Evolutionary conservation across 2,888 invertebrate genomes (phyloP), one percentile per base, ranked within the genome.

Genomic region (Priocnemis perturbator): DNA sequence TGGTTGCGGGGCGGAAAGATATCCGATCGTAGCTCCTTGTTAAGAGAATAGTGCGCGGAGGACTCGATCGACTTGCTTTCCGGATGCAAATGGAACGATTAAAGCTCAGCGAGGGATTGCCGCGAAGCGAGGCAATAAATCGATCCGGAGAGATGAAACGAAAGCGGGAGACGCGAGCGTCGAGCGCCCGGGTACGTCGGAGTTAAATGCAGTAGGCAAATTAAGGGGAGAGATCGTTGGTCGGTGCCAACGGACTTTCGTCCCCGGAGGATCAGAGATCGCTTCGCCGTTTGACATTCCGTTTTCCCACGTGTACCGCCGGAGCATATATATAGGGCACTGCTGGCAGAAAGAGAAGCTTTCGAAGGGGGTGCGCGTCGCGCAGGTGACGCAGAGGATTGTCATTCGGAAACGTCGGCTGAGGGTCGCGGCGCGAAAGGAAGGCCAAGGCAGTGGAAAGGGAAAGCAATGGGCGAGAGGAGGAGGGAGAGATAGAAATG

Each of bases 401-500:
- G n/a, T 53, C 20, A 56, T n/a, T 30, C 30, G 50, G 44, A 60
- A 47, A 19, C 37, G 37, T 45, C 59, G 20, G 20, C 19, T 30
- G 23, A 21, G 17, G 64, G 30, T 20, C 19, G n/a, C n/a, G 30
- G 30, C 44, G 59, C 15, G 20, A 20, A 44, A 58, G 37, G 26
- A 26, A 26, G 3, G 57, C 14, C 19, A 57, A 48, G 20, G 47
- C 11, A 5, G 14, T 5, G 9, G 55, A 57, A 23, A 48, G 21
- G 55, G 53, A 50, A 57, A 37, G 64, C 48, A 45, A 61, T 23
- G 47, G 65, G 61, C n/a, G 61, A 64, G 56, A 69, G 61, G 63
- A 70, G 67, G 70, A 69, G 67, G 71, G 77, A 77, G 73, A 66
- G 69, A 62, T 64, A 60, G 60, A 57, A 64, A 50, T 59, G 57